Base-by-base conservation (phyloP, 2,797 vertebrate species). In the Discoglossus pictus region DNA sequence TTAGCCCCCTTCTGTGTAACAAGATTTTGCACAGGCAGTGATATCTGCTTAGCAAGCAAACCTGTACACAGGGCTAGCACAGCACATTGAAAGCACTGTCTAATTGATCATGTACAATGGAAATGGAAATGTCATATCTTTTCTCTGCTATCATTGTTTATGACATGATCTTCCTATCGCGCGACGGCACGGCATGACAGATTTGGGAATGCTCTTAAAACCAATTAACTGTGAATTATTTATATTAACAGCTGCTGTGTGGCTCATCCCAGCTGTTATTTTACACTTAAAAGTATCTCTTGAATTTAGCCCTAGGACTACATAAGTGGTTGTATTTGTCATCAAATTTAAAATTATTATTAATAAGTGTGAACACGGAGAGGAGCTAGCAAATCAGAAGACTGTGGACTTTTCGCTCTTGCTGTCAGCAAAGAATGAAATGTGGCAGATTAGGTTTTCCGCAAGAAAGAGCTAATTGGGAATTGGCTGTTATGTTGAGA, bases 151-250 rank as follows among this genome's bases (percentile, higher is more conserved):
- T 55, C 51, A 27, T 47, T 65, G 56, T 51, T 47, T 58, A 0
- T 17, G 1, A 56, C 4, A 1, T 34, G 8, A 16, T 31, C 23
- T 2, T 31, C 56, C 52, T 47, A 1, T 40, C 55, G 58, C 24
- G 24, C 34, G 34, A 17, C 21, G 43, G 31, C 64, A 62, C 17
- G 50, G 17, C 46, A 10, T 2, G 40, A 1, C 7, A 11, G 18
- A 42, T 44, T 63, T 50, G 51, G 58, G 52, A 75, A 55, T 16
- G 58, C 40, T 69, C 35, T 38, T 52, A 50, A 56, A 78, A 53
- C 42, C 70, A 75, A 70, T 76, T 75, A 76, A 74, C 46, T 20
- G 61, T 68, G 52, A 82, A 74, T 84, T 74, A 73, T 70, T 82
- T 66, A 66, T 75, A 59, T 11, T 75, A 71, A 61, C 78, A 78